These are phyloP conservation scores for Xenops minutus DNA, from an alignment of 2,797 vertebrate species.

Conservation along the genomic window DNA sequence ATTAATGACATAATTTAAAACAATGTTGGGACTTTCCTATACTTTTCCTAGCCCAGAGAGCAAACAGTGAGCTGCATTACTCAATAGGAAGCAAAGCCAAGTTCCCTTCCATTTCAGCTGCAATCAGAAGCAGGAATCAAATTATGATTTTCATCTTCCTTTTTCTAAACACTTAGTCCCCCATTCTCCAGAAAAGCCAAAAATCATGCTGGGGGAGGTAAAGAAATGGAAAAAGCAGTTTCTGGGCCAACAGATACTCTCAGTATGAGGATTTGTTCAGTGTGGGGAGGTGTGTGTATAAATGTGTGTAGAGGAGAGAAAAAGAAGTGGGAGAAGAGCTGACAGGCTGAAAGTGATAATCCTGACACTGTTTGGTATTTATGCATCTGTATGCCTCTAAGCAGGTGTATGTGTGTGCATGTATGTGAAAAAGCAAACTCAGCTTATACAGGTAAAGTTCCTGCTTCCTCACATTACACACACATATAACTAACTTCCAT, in stretches of 20 bases:
- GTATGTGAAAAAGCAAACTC: not conserved
- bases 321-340: not conserved
- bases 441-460: not conserved
- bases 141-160: not conserved
- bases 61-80: conserved; percentile 12
- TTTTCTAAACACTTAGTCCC: not conserved
- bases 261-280: not conserved
- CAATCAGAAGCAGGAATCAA: conserved; percentile 1
- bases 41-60: not conserved
- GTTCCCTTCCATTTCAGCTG: not conserved
- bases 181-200: not conserved
- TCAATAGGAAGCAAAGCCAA: not conserved
- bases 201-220: not conserved
- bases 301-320: not conserved
- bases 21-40: conserved; percentile 38
- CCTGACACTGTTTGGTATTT: not conserved
- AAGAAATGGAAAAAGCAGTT: not conserved
- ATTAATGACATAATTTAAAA: conserved; percentile 51
- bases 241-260: not conserved
- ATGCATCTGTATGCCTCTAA: not conserved
- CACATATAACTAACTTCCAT: not conserved
- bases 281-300: not conserved
- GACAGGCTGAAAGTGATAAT: not conserved
- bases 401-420: not conserved
- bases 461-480: not conserved